Conservation (phyloP, 2,888 invertebrate species). For the Epistrophe grossulariae region DNA sequence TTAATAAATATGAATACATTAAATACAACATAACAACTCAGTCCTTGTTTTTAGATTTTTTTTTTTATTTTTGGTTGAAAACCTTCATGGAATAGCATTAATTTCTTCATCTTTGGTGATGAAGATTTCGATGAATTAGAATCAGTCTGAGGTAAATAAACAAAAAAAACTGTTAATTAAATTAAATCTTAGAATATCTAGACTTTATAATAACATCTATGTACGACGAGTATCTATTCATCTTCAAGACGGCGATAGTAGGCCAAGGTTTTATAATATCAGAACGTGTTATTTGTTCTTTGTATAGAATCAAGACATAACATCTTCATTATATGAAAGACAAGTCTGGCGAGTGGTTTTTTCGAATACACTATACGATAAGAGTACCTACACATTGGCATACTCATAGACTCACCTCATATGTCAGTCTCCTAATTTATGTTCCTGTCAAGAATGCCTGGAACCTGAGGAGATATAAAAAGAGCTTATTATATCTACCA, state of each 20-base stretch:
- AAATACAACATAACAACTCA: not conserved
- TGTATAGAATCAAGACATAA: slow-evolving; percentile 2
- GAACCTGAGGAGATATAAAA: slow-evolving; percentile 11
- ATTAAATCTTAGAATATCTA: slow-evolving; percentile 5
- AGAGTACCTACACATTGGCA: not conserved
- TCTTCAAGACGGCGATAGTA: slow-evolving; percentile 11
- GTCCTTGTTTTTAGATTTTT: slow-evolving; percentile 9
- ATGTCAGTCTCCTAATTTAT: slow-evolving; percentile 7
- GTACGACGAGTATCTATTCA: too few species aligned
- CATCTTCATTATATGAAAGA: slow-evolving; percentile 27
- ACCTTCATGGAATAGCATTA: slow-evolving; percentile 27
- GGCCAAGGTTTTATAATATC: slow-evolving; percentile 18
- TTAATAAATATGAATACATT: slow-evolving; percentile 6
- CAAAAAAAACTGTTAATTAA: not conserved
- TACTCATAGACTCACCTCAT: not conserved
- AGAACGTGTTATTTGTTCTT: slow-evolving; percentile 22
- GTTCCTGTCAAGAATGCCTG: slow-evolving; percentile 11
- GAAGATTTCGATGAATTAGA: slow-evolving; percentile 6
- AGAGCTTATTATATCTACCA: slow-evolving; percentile 28
- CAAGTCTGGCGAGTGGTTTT: slow-evolving; percentile 25
- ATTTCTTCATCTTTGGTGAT: slow-evolving; percentile 23
- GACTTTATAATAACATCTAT: slow-evolving; percentile 23
- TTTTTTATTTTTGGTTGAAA: not conserved
- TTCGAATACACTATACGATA: not conserved
- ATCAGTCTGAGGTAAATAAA: slow-evolving; percentile 5